A percentile compares a stretch with the other conserved stretches of the same genome.
phyloP scores from a whole-genome alignment of 2,113 vertebrate species.

The Aleadryas rufinucha region DNA sequence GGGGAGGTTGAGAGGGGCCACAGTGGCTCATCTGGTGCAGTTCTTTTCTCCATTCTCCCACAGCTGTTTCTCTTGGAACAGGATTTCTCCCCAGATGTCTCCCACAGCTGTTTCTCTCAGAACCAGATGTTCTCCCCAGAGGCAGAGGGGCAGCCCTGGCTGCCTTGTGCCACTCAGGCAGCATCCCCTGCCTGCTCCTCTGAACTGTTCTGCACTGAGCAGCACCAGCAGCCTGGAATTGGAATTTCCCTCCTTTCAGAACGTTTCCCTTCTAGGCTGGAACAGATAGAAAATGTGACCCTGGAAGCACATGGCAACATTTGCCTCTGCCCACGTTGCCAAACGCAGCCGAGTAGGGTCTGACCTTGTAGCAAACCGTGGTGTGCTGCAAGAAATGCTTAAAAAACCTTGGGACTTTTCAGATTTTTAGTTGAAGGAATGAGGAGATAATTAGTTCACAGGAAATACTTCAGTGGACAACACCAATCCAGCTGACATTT shows the following conservation, averaged over 20 bases:
- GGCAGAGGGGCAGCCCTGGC: background rate
- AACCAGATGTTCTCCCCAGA: background rate
- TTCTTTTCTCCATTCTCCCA: background rate
- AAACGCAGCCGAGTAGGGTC: background rate
- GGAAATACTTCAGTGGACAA: background rate
- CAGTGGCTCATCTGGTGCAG: background rate
- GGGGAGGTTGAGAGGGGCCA: background rate
- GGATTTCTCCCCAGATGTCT: background rate
- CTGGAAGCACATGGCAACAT: background rate
- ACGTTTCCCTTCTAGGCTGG: background rate
- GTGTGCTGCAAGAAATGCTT: background rate
- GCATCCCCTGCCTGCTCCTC: background rate
- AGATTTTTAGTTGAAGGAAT: background rate
- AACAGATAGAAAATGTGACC: background rate
- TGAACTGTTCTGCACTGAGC: fast-evolving
- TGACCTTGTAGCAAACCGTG: background rate
- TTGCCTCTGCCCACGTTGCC: background rate
- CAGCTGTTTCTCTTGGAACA: background rate
- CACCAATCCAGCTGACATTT: background rate
- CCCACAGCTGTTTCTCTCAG: background rate
- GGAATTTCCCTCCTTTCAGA: background rate
- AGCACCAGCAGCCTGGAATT: background rate
- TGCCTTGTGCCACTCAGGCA: background rate
- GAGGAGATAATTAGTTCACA: background rate
- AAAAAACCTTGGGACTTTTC: background rate